Evolutionary conservation across 2,888 invertebrate species (phyloP).

Genomic region (Euzetes globulus): DNA sequence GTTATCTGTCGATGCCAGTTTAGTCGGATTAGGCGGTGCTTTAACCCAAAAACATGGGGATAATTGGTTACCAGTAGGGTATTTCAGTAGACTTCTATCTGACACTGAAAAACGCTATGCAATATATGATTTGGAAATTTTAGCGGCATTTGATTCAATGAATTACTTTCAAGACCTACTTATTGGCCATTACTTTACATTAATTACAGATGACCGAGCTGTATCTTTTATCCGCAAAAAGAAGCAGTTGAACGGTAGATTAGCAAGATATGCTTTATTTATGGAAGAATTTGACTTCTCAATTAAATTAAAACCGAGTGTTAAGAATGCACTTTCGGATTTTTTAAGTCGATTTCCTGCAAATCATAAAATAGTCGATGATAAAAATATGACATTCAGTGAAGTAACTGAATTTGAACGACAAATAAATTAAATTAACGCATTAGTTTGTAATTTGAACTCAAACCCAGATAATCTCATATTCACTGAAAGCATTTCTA

Average conservation of each 20-base stretch:
- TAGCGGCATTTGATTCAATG: conserved; percentile 2
- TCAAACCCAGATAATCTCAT: neutral
- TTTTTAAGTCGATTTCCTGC: neutral
- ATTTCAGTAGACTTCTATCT: neutral
- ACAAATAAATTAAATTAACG: neutral
- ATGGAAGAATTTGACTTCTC: neutral
- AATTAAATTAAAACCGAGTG: neutral
- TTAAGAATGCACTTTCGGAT: neutral
- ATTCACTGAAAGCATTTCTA: no score
- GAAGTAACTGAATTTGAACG: neutral
- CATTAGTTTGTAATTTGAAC: neutral
- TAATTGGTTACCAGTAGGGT: neutral
- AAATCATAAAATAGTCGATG: neutral
- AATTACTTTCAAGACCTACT: neutral
- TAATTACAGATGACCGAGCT: neutral
- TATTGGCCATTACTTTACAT: neutral
- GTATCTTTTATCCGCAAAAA: neutral
- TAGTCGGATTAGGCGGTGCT: neutral
- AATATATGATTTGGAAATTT: neutral
- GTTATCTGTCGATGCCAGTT: neutral
- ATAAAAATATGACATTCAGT: neutral
- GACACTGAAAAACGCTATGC: neutral
- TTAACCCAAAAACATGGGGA: neutral
- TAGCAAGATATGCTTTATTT: neutral
- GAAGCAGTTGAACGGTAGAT: neutral